Conservation (phyloP, 1,140 invertebrate species). For the Holcopasites calliopsidis region DNA sequence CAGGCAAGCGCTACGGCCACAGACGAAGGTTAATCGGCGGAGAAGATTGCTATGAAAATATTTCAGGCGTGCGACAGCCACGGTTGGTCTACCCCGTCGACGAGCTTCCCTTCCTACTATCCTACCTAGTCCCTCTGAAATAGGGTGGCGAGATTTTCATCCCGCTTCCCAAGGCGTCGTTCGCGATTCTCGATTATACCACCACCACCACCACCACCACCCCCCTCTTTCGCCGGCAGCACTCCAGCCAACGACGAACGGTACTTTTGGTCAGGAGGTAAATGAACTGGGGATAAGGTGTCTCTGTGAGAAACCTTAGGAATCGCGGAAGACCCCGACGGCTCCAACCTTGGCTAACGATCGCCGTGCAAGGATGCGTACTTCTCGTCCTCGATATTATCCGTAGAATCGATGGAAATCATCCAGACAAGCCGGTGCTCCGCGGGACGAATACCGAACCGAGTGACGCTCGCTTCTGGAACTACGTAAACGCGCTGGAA, state of each 20-base stretch:
- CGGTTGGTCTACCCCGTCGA: neutral
- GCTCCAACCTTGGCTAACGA: slow-evolving; percentile 25
- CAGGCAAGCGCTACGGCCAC: neutral
- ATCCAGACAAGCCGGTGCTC: too few relatives aligned
- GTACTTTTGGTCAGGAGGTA: slow-evolving; percentile 35
- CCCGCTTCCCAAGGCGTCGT: slow-evolving; percentile 7
- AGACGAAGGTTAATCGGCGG: slow-evolving; percentile 24
- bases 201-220: too few relatives aligned
- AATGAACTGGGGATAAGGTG: slow-evolving; percentile 42
- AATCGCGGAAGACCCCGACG: slow-evolving; percentile 12
- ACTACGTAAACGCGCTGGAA: neutral
- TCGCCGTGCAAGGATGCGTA: neutral
- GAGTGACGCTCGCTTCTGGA: neutral
- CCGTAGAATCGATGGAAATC: too few relatives aligned
- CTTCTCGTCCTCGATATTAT: neutral
- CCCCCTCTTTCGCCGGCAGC: too few relatives aligned
- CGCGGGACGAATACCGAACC: neutral
- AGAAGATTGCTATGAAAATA: slow-evolving; percentile 37
- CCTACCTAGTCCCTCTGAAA: neutral
- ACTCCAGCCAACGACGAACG: slow-evolving; percentile 23
- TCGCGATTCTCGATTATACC: slow-evolving; percentile 42
- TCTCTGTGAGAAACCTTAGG: slow-evolving; percentile 31
- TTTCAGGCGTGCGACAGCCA: slow-evolving; percentile 32
- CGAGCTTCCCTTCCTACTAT: neutral
- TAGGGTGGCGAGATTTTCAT: slow-evolving; percentile 20